Percentiles rank a stretch among this genome's conserved stretches.
phyloP scores from a whole-genome alignment of 2,888 invertebrate genomes.

The Panorpa germanica region DNA sequence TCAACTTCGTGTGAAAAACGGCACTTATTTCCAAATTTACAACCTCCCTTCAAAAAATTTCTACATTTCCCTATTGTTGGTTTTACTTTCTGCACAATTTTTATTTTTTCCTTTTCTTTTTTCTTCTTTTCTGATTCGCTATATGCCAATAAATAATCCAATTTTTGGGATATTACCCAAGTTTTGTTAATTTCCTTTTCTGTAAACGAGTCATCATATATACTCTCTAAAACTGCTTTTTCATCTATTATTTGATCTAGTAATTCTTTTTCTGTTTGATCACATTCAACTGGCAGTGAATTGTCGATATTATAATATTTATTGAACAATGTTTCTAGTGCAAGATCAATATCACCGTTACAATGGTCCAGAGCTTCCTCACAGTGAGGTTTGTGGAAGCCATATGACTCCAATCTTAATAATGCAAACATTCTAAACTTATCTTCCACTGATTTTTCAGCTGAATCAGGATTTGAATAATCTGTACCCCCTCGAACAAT shows the following conservation, averaged over 20 bases:
- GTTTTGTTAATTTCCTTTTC: slow-evolving; percentile 46
- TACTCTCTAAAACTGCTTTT: slow-evolving; percentile 54
- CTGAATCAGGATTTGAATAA: slow-evolving; percentile 38
- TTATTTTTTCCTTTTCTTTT: slow-evolving; percentile 23
- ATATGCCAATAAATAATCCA: slow-evolving; percentile 43
- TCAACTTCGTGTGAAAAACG: slow-evolving; percentile 47
- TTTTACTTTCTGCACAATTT: slow-evolving; percentile 21
- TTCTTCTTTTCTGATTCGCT: slow-evolving; percentile 28
- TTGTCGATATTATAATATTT: slow-evolving; percentile 43
- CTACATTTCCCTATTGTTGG: slow-evolving; percentile 39
- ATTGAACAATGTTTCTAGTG: slow-evolving; percentile 45
- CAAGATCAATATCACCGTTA: slow-evolving; percentile 46
- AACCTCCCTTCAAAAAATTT: slow-evolving; percentile 41
- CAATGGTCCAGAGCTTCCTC: slow-evolving; percentile 50
- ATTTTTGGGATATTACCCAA: slow-evolving; percentile 48
- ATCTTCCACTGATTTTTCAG: slow-evolving; percentile 36
- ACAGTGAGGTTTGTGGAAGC: slow-evolving; percentile 57
- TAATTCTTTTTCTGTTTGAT: slow-evolving; percentile 31
- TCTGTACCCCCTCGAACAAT: slow-evolving; percentile 53
- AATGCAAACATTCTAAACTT: slow-evolving; percentile 50
- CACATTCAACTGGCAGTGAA: slow-evolving; percentile 22
- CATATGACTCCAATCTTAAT: slow-evolving; percentile 52
- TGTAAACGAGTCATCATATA: slow-evolving; percentile 49
- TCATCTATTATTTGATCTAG: slow-evolving; percentile 50
- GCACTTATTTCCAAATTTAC: slow-evolving; percentile 56